Evolutionary conservation across 2,888 invertebrate genomes (phyloP).

Genomic region (Tenthredo mesomela): DNA sequence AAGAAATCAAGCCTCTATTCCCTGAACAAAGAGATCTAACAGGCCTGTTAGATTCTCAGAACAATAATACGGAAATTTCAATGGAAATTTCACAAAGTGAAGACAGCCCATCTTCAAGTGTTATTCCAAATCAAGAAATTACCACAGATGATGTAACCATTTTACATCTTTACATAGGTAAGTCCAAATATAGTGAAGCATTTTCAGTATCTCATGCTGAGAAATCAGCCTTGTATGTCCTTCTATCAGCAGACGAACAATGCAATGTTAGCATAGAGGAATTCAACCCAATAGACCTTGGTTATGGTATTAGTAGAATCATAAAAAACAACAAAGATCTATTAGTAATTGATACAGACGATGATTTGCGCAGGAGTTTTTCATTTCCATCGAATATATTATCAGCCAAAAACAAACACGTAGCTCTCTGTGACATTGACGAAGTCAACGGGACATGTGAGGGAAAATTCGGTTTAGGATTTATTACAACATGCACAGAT

Average conservation of each 20-base stretch:
- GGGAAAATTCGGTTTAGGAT: background rate
- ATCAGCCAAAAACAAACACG: background rate
- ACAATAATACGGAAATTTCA: no score
- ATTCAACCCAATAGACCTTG: background rate
- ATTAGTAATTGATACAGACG: conserved; percentile 1
- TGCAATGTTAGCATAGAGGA: background rate
- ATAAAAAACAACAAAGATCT: background rate
- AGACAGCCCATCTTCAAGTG: no score
- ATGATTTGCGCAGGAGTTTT: background rate
- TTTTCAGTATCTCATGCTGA: background rate
- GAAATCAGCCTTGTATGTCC: background rate
- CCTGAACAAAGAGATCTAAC: no score
- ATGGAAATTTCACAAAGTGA: no score
- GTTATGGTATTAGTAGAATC: background rate
- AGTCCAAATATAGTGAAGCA: background rate
- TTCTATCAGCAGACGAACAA: background rate
- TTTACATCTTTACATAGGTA: background rate
- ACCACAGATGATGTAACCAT: background rate
- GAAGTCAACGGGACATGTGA: background rate
- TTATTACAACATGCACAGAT: background rate
- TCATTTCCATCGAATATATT: background rate
- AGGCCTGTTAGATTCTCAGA: no score
- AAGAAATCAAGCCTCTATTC: no score
- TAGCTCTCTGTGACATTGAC: background rate
- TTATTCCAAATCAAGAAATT: no score